Evolutionary conservation across 2,797 vertebrate species (phyloP), one percentile per base, ranked within the genome.

Genomic region (Phyllotis vaccarum): DNA sequence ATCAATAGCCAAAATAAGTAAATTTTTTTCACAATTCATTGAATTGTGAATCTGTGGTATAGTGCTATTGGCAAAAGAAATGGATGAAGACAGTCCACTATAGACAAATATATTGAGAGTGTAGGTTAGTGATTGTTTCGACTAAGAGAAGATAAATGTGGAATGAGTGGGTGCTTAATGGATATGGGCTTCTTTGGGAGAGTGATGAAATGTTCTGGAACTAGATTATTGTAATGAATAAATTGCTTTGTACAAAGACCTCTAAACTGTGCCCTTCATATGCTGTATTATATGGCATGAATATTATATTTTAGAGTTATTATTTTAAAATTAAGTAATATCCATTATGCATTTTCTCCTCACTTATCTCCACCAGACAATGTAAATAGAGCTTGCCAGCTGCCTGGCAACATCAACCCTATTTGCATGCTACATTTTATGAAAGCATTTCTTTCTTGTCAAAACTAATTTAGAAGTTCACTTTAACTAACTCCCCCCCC

Each of bases 301-400:
- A 37, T 94, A 66, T 94, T 94, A 79, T 54, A 89, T 82, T 12
- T 85, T 58, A 75, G 54, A 83, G 11, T 17, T 82, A 90, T 91
- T 91, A 78, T 86, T 88, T 89, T 13, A 86, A 91, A 94, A 89
- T 86, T 68, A 79, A 96, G 66, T 89, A 56, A 60, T 95, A 81
- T 78, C 58, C 40, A 91, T 86, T 49, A 58, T 3, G 19, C 12
- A 21, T 24, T 21, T 85, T 12, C 27, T 86, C 40, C 31, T 76
- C 34, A 40, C 17, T 92, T 82, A 5, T n/a, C 13, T 85, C 58
- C 21, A 72, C 14, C 60, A 85, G 82, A 31, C 49, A 91, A 34
- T 34, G 22, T 89, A 91, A 78, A 54, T 62, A 88, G 62, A 89
- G 52, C 27, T 89, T 76, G 22, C 52, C 87, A 78, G 86, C 46